A percentile compares a stretch with the other conserved stretches of the same genome.
Evolutionary conservation across 2,113 vertebrate species (phyloP).

Genomic region (Xenopus borealis): DNA sequence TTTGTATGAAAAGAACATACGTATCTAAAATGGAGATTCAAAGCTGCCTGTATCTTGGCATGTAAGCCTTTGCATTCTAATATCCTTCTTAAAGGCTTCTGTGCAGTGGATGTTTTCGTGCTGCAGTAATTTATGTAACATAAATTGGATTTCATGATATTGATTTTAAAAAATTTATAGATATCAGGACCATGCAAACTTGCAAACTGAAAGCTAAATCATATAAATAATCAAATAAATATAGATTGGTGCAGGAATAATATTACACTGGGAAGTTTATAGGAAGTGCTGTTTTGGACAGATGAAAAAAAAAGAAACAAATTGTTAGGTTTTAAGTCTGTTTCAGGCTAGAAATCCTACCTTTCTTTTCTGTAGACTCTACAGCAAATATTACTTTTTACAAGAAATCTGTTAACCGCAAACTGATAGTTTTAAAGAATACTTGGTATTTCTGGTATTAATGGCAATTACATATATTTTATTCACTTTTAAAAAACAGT

Average conservation of each 20-base stretch:
- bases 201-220: constrained; percentile 20
- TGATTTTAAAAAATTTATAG: constrained; percentile 18
- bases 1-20: neutral
- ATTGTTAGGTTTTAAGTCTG: too few species aligned
- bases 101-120: neutral
- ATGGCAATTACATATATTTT: too few species aligned
- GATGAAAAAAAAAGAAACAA: too few species aligned
- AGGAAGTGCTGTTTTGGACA: too few species aligned
- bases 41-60: neutral
- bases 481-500: too few species aligned
- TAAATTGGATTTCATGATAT: constrained; percentile 37
- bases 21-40: neutral
- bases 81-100: constrained; percentile 6
- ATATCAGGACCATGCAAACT: neutral
- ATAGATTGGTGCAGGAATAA: constrained; percentile 16
- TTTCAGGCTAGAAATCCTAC: too few species aligned
- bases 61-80: constrained; percentile 7
- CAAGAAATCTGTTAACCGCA: too few species aligned
- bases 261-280: too few species aligned
- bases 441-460: too few species aligned
- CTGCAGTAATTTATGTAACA: constrained; percentile 11
- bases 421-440: too few species aligned
- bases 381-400: too few species aligned
- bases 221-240: constrained; percentile 41
- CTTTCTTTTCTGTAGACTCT: too few species aligned